These are phyloP conservation scores for Porites cylindrica DNA, from an alignment of 92 coral and sea anemone genomes.

Conservation along the genomic window DNA sequence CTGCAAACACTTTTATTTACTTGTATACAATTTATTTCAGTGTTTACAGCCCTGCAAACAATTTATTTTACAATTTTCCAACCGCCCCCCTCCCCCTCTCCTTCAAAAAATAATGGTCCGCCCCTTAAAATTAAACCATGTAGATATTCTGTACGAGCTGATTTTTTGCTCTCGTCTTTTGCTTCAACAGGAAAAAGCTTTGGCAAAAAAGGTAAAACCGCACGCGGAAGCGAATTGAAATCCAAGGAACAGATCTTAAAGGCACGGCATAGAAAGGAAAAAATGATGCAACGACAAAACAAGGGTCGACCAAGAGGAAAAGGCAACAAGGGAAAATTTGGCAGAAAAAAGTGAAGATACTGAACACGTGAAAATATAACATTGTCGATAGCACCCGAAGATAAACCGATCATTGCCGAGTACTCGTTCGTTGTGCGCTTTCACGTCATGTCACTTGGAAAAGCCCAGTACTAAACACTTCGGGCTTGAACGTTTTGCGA, in stretches of 20 bases:
- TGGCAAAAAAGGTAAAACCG: conserved; percentile 21
- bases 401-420: neutral
- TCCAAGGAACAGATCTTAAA: conserved; percentile 86
- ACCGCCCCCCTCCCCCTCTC: too few species aligned
- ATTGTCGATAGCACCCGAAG: neutral
- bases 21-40: too few species aligned
- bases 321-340: conserved; percentile 1
- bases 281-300: conserved; percentile 72
- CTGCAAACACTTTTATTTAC: too few species aligned
- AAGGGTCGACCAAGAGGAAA: conserved; percentile 51
- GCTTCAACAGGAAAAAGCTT: conserved; percentile 45
- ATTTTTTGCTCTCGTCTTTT: neutral
- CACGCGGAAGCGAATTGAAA: conserved; percentile 69
- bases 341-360: neutral
- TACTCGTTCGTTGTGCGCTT: neutral
- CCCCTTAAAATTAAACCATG: neutral
- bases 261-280: conserved; percentile 78
- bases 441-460: neutral
- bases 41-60: too few species aligned
- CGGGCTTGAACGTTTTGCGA: neutral
- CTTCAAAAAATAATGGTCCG: too few species aligned
- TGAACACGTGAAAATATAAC: neutral
- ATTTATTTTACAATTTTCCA: too few species aligned
- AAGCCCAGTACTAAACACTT: neutral
- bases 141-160: neutral